Evolutionary conservation across 2,113 vertebrate genomes (phyloP).

Genomic region (Edolisoma coerulescens): DNA sequence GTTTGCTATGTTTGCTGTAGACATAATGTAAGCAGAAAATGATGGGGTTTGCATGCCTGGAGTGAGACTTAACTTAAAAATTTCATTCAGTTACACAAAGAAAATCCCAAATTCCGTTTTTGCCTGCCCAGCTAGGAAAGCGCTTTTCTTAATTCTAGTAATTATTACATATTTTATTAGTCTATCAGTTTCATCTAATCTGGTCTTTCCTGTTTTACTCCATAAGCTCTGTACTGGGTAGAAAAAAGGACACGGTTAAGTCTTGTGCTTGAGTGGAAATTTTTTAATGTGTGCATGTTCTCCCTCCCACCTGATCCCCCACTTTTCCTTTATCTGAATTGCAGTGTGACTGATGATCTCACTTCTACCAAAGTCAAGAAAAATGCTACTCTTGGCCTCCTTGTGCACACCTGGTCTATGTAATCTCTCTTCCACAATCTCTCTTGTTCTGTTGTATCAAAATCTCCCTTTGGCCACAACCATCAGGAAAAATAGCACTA

Average conservation of each 20-base stretch:
- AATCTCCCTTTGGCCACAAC: background rate
- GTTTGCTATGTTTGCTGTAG: background rate
- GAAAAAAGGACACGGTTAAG: background rate
- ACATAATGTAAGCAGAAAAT: background rate
- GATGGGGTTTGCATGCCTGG: background rate
- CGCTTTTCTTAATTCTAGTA: background rate
- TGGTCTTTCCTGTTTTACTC: background rate
- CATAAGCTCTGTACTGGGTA: background rate
- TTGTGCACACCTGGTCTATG: background rate
- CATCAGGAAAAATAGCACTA: background rate
- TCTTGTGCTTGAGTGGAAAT: background rate
- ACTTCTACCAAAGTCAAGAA: background rate
- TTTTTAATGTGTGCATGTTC: background rate
- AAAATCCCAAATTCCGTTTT: background rate
- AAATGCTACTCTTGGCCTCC: background rate
- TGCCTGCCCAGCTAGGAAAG: background rate
- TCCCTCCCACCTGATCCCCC: background rate
- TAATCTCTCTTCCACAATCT: background rate
- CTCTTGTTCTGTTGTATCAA: background rate
- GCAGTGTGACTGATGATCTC: background rate
- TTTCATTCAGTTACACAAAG: background rate
- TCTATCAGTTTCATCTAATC: background rate
- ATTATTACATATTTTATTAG: background rate
- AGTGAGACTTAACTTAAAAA: background rate
- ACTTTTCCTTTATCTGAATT: background rate